phyloP scores from a whole-genome alignment of 2,113 vertebrate genomes.

The Leptobrachium leishanense region DNA sequence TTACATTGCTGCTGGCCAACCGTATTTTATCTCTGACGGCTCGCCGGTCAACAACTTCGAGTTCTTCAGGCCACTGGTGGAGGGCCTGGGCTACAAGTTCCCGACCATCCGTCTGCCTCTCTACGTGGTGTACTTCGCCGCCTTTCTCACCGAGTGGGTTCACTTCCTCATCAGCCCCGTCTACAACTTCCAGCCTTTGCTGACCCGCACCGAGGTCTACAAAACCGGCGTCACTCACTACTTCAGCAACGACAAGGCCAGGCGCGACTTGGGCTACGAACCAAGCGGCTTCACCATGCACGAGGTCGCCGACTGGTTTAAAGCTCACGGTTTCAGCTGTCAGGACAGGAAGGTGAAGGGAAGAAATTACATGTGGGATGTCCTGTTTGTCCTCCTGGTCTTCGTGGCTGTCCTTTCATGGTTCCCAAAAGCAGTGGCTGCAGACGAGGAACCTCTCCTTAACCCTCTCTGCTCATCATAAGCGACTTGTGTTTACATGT shows the following conservation, averaged over 20 bases:
- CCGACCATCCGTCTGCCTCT: constrained; percentile 80
- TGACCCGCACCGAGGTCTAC: constrained; percentile 91
- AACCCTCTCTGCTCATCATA: too few species aligned
- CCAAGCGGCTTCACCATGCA: constrained; percentile 73
- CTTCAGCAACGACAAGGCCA: constrained; percentile 87
- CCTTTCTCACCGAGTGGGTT: constrained; percentile 83
- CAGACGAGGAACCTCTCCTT: not conserved
- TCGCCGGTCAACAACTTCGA: constrained; percentile 91
- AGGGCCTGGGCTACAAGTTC: constrained; percentile 87
- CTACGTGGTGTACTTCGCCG: constrained; percentile 79
- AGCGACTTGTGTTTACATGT: too few species aligned
- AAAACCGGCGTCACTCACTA: constrained; percentile 92
- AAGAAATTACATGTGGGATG: constrained; percentile 55
- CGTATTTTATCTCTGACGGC: constrained; percentile 93
- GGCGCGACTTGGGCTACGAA: constrained; percentile 78
- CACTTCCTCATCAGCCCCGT: constrained; percentile 72
- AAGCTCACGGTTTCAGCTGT: constrained; percentile 71
- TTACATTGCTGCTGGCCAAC: constrained; percentile 79
- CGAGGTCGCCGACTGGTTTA: constrained; percentile 87
- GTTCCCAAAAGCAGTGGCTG: constrained; percentile 60
- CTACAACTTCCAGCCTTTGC: constrained; percentile 92
- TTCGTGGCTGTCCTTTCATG: constrained; percentile 65
- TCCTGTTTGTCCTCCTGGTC: constrained; percentile 66
- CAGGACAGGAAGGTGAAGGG: constrained; percentile 46
- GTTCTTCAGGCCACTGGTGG: constrained; percentile 88